Percentiles rank a stretch among this genome's conserved stretches.
Conservation (phyloP, 2,797 vertebrate genomes). For the Lerista edwardsae region DNA sequence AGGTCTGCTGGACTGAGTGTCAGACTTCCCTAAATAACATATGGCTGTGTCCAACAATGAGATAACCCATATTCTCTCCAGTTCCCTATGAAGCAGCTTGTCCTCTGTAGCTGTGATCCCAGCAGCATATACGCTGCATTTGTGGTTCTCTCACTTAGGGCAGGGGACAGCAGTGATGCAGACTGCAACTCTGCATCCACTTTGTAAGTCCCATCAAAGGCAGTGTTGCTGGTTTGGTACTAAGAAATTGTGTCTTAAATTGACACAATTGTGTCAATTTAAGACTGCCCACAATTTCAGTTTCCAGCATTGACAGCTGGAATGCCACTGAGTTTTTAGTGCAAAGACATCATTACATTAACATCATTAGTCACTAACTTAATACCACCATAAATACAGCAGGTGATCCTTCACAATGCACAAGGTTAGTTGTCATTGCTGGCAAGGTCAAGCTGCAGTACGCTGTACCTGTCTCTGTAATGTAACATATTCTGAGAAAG, state of each 20-base stretch:
- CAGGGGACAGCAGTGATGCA: neutral
- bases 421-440: neutral
- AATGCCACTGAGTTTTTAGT: neutral
- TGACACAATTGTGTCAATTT: neutral
- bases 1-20: neutral
- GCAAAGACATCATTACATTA: neutral
- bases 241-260: neutral
- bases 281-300: neutral
- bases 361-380: too few species aligned
- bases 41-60: neutral
- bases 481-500: neutral
- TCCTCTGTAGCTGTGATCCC: neutral
- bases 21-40: too few species aligned
- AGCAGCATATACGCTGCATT: neutral
- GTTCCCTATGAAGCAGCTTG: neutral
- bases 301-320: neutral
- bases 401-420: neutral
- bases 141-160: neutral
- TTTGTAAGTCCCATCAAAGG: neutral
- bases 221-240: neutral
- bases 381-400: neutral
- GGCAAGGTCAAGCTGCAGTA: neutral
- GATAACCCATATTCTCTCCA: neutral
- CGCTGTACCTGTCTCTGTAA: neutral
- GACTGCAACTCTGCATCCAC: neutral